Evolutionary conservation across 1,140 invertebrate species (phyloP), one percentile per base, ranked within the genome.

Genomic region (Mycetomoellerius zeteki): DNA sequence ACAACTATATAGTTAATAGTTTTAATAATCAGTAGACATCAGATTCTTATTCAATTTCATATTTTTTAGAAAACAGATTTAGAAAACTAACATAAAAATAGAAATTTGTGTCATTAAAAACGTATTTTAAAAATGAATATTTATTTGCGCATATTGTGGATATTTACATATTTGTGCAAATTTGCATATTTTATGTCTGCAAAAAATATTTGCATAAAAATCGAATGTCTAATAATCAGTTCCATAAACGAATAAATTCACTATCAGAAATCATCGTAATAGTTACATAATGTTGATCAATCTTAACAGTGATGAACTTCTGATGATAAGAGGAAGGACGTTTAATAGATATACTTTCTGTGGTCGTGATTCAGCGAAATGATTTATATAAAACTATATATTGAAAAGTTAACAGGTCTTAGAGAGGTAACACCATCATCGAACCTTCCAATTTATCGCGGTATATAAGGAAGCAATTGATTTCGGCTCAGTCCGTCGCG

Each of bases 381-480:
- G 21, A 58, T 81, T 43, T 27, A 58, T 71, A 24, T 10, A 71
- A 67, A 65, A 21, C 37, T 52, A 33, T 52, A 10, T 16, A 24
- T 43, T 19, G 16, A 50, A 56, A 56, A 54, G 30, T 56, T n/a
- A 58, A 69, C 33, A 24, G 21, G 14, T 16, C 16, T 27, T 67
- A 37, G 24, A 54, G 14, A 37, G 3, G 27, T 54, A 54, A 67
- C n/a, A 12, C 10, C 16, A 71, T 16, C 21, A 16, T 56, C 21
- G 21, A 56, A 58, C 54, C 33, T 33, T 54, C 6, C 30, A 71
- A 81, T 56, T 81, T 81, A 52, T 71, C 30, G 16, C 10, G 21
- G 16, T 81, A 14, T 27, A 71, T n/a, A 65, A 14, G 33, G 5
- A 56, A 43, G 21, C 30, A 56, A 81, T 81, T 81, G 65, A 56